Evolutionary conservation across 2,797 vertebrate species (phyloP).

Genomic region (Urophycis tenuis): DNA sequence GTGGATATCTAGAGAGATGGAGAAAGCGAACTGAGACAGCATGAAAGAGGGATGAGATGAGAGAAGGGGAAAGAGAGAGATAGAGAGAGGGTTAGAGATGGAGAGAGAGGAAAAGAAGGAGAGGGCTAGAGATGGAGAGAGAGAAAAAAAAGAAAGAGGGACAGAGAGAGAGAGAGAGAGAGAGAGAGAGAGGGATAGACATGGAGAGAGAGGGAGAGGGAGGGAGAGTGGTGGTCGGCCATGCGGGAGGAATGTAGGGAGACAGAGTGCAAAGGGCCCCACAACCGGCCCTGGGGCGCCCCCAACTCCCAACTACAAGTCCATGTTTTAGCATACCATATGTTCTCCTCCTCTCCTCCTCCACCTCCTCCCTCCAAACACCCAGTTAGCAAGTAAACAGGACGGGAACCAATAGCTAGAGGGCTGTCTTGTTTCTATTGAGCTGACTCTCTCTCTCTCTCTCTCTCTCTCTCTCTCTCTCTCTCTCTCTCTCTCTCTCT

Average conservation of each 20-base stretch:
- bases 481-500: not conserved
- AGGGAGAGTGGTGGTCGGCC: constrained; percentile 58
- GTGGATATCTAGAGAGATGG: not conserved
- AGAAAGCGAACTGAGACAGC: constrained; percentile 5
- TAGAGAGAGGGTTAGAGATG: constrained; percentile 25
- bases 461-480: constrained; percentile 19
- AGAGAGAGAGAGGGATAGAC: constrained; percentile 23
- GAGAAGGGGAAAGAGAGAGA: constrained; percentile 19
- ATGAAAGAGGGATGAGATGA: constrained; percentile 27
- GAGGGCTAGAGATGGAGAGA: not conserved
- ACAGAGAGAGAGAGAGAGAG: not conserved
- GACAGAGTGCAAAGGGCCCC: constrained; percentile 70
- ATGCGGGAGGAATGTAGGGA: constrained; percentile 73
- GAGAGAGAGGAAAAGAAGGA: constrained; percentile 30
- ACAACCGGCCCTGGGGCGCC: constrained; percentile 65
- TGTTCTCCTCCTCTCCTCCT: constrained; percentile 62
- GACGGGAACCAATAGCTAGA: constrained; percentile 73
- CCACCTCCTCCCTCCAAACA: constrained; percentile 30
- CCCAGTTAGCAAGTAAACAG: constrained; percentile 74
- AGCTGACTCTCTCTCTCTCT: constrained; percentile 50
- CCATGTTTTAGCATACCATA: constrained; percentile 79
- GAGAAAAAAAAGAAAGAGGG: not conserved
- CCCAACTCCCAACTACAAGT: constrained; percentile 74
- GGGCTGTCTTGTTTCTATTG: constrained; percentile 63
- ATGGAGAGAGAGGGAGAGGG: constrained; percentile 43